A percentile compares a stretch with the other conserved stretches of the same genome.
Evolutionary conservation across 1,140 invertebrate genomes (phyloP).

Genomic region (Drosophila subpulchrella): DNA sequence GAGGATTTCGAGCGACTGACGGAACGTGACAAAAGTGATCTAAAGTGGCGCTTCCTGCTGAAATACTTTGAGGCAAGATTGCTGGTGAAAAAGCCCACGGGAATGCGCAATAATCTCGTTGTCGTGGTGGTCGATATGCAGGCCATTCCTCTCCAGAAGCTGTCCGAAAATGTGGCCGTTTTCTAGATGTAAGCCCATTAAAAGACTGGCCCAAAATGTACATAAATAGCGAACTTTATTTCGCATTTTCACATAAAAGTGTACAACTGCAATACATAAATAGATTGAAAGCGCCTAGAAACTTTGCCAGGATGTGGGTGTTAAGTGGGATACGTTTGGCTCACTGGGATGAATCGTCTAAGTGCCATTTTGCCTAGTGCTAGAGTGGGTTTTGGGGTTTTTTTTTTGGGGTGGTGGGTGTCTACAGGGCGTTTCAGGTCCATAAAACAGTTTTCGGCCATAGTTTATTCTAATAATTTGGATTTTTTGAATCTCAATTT

Average conservation of each 20-base stretch:
- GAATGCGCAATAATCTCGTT: constrained; percentile 48
- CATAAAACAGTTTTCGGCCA: constrained; percentile 14
- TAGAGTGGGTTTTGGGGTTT: background rate
- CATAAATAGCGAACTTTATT: constrained; percentile 57
- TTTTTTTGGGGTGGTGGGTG: background rate
- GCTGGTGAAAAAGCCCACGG: constrained; percentile 77
- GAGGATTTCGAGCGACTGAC: constrained; percentile 34
- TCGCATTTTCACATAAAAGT: constrained; percentile 54
- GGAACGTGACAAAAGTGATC: constrained; percentile 69
- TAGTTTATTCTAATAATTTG: background rate
- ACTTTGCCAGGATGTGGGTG: constrained; percentile 4
- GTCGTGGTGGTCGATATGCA: constrained; percentile 67
- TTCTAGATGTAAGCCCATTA: constrained; percentile 32
- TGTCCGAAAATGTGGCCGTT: constrained; percentile 49
- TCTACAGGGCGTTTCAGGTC: constrained; percentile 9
- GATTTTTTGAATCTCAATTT: background rate
- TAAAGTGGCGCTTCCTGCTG: constrained; percentile 86
- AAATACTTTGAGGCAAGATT: constrained; percentile 85
- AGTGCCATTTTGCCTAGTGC: constrained; percentile 2
- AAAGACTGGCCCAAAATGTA: constrained; percentile 5
- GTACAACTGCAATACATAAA: constrained; percentile 45
- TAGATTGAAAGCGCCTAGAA: constrained; percentile 41
- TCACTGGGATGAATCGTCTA: constrained; percentile 12
- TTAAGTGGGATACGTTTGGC: constrained; percentile 31
- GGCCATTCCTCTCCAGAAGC: constrained; percentile 26